Conservation (phyloP, 1,140 invertebrate genomes). For the Nasonia vitripennis region DNA sequence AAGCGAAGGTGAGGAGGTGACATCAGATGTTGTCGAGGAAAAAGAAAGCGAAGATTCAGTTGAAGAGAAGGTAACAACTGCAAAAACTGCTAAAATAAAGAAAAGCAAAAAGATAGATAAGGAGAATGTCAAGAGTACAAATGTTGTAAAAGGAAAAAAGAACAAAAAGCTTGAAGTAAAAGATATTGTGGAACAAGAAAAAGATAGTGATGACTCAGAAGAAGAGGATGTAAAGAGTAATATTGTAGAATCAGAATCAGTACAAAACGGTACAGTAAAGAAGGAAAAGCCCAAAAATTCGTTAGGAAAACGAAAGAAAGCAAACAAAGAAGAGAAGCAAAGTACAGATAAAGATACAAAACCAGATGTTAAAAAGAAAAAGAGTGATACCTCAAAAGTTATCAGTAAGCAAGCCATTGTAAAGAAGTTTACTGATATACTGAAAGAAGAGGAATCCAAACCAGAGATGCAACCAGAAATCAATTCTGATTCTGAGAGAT, state of each 20-base stretch:
- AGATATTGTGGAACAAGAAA: neutral
- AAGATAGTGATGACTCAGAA: constrained; percentile 12
- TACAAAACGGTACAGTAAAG: constrained; percentile 19
- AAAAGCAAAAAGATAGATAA: neutral
- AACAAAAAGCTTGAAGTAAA: neutral
- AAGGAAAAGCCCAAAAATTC: neutral
- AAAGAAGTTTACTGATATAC: constrained; percentile 62
- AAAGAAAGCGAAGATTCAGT: constrained; percentile 30
- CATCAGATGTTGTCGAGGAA: constrained; percentile 7
- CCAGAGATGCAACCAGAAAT: constrained; percentile 27
- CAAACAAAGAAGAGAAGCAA: constrained; percentile 3
- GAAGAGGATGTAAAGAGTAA: constrained; percentile 21
- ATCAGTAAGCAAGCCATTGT: constrained; percentile 62
- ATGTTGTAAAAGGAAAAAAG: neutral
- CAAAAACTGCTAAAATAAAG: neutral
- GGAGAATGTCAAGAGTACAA: neutral
- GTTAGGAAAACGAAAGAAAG: constrained; percentile 16
- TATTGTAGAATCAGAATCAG: neutral
- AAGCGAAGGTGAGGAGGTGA: constrained; percentile 7
- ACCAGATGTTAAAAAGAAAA: constrained; percentile 35
- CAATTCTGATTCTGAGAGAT: neutral
- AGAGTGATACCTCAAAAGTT: constrained; percentile 31
- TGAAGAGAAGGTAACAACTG: neutral
- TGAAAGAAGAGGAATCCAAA: constrained; percentile 51
- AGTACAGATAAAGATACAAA: constrained; percentile 17